phyloP scores from a whole-genome alignment of 2,888 invertebrate genomes.

The Itoplectis maculator region DNA sequence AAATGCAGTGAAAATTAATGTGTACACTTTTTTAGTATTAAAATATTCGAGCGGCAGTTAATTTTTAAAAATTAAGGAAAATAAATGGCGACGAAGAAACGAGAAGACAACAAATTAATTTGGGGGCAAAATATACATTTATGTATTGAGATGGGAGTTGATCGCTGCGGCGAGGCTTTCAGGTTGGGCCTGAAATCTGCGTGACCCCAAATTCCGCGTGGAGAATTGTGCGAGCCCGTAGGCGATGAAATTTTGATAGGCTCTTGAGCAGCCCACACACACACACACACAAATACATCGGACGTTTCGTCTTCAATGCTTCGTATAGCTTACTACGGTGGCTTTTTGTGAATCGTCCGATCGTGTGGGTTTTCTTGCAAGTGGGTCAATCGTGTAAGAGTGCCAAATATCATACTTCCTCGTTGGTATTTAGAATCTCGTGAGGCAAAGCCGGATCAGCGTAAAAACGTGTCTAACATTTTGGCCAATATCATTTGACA shows the following conservation, averaged over 20 bases:
- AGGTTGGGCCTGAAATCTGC: background rate
- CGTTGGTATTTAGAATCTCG: constrained; percentile 30
- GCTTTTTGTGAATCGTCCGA: constrained; percentile 36
- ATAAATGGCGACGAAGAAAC: background rate
- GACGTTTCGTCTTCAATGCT: background rate
- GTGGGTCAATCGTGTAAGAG: constrained; percentile 48
- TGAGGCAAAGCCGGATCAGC: constrained; percentile 33
- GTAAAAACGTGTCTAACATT: constrained; percentile 28
- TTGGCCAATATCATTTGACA: background rate
- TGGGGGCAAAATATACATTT: background rate
- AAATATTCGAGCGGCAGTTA: too few species aligned
- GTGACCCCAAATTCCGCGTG: constrained; percentile 43
- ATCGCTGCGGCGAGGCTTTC: background rate
- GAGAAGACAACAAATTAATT: background rate
- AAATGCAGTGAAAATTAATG: too few species aligned
- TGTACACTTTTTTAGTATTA: too few species aligned
- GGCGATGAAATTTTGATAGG: constrained; percentile 55
- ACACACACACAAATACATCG: constrained; percentile 1
- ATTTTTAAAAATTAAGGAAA: background rate
- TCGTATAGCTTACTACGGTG: constrained; percentile 12
- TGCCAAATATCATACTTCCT: constrained; percentile 44
- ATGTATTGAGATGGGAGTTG: constrained; percentile 23
- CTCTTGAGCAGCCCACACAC: background rate
- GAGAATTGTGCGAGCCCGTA: constrained; percentile 33
- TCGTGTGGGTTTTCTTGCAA: constrained; percentile 36